Base-by-base conservation (phyloP, 2,113 vertebrate genomes). In the Siniperca knerii region DNA sequence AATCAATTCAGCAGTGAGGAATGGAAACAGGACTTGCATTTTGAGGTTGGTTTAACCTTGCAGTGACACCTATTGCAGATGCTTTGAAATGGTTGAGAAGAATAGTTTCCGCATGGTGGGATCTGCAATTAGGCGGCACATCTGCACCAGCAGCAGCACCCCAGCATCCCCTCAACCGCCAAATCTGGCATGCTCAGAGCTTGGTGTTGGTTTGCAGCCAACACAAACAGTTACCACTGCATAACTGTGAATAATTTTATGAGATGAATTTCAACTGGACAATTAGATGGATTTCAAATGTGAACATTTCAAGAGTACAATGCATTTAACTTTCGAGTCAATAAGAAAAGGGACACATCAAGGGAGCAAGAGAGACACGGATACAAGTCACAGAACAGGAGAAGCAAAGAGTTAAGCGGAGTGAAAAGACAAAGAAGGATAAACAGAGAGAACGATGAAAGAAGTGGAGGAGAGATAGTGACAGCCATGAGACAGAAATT, bases 81-180 rank as follows among this genome's bases (percentile, higher is more conserved):
- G 92, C 92, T 95, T 95, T 93, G 91, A 94, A 95, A 93, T 73
- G 85, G 86, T 88, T 81, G 81, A 64, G 75, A 91, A 84, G 89
- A 94, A 94, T 94, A 84, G 92, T 95, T 95, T 95, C 93, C 89
- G 92, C 90, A 92, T 94, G 92, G 89, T 79, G 91, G 84, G 81
- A 92, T 87, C 83, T 93, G 92, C 77, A 92, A 94, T 94, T 93
- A 95, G 90, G 88, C 92, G 76, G 90, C 90, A 94, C 94, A 95
- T 94, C 92, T 94, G 89, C 83, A 90, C 83, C 81, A 78, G 87
- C 83, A 54, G 83, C 81, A 57, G 79, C 81, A 69, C 44, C 52
- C 65, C 77, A 7, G 75, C 77, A 70, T 76, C 80, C 81, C 73
- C 62, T 71, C 81, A 62, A 87, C 85, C 71, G 87, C 81, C 42